Evolutionary conservation across 2,888 invertebrate species (phyloP), one percentile per base, ranked within the genome.

Genomic region (Pantelozetes paolii): DNA sequence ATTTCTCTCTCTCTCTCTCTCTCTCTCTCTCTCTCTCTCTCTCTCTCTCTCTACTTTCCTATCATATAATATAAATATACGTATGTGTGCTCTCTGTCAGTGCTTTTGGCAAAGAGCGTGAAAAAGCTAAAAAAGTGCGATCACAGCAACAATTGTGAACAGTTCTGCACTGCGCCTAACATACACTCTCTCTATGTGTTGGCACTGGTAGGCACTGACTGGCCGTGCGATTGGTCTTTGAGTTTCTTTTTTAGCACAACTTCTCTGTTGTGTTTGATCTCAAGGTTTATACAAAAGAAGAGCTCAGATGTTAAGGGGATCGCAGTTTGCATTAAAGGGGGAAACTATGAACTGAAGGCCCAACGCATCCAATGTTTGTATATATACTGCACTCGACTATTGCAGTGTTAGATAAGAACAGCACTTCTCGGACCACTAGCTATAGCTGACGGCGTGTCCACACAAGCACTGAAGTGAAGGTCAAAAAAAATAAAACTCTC

Each of bases 321-420:
- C 1, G 69, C 69, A 69, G 69, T 69, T 69, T 69, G 69, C 69
- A 69, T 69, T 69, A 69, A 69, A 69, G 69, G 69, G 69, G 69
- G 69, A 69, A 67, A 45, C 42, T n/a, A 69, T 69, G 64, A 64
- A 64, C 5, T 45, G 69, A 69, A 69, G 69, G 69, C 69, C 45
- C 69, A 69, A 45, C 26, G 18, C 69, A 69, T 69, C 26, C 11
- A 28, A 69, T 69, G 69, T 69, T 69, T 69, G 45, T 69, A 69
- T 67, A 67, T 69, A 69, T 42, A 42, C 40, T 42, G 32, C 40
- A 67, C 42, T 69, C 42, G 26, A 69, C 42, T 69, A 42, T 45
- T 45, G 45, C 36, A 42, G 20, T 20, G 36, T 45, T 69, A 69
- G 18, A 45, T 45, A 45, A 69, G 45, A 42, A 45, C 11, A 67